Base-by-base conservation (phyloP, 2,888 invertebrate species). In the Serripes groenlandicus region DNA sequence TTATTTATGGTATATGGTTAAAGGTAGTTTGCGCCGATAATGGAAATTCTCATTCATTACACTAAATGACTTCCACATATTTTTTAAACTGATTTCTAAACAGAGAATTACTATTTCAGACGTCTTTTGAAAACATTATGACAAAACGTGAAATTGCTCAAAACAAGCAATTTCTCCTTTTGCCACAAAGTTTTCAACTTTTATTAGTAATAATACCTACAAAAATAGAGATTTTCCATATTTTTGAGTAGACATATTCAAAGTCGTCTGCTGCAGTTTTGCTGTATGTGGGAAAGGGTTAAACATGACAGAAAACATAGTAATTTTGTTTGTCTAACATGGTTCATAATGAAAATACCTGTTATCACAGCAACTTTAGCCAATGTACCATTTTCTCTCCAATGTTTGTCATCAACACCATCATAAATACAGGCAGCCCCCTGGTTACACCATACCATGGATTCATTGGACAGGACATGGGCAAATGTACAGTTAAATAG, bases 401-500 rank as follows among this genome's bases (percentile, higher is more conserved):
- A 93, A 37, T 92, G 88, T 42, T 88, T 88, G 69, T 91, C 91
- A 64, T 92, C 90, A 3, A 93, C 91, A 21, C 92, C 92, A 60
- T 90, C 88, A 72, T 92, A 92, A 35, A 93, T 90, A 87, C 93
- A 93, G 7, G 91, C 83, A 3, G 93, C 93, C 3, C 93, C 93
- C 78, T 93, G 93, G 77, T 93, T 92, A 82, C 93, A 93, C 93
- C 93, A 93, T n/a, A 85, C 58, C 37, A 92, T 70, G 2, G 88
- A 79, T 18, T 90, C 81, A 76, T 91, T 89, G n/a, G 86, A 56
- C 21, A 89, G 77, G 26, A 91, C 83, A 79, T 93, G 93, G 32
- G 93, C 91, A 78, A 93, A 93, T 18, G 93, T 93, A 80, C 93
- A 93, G 89, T 93, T 93, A 78, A 93, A 92, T 71, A 93, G 78